phyloP scores from a whole-genome alignment of 2,797 vertebrate genomes.

The Buceros bicornis region DNA sequence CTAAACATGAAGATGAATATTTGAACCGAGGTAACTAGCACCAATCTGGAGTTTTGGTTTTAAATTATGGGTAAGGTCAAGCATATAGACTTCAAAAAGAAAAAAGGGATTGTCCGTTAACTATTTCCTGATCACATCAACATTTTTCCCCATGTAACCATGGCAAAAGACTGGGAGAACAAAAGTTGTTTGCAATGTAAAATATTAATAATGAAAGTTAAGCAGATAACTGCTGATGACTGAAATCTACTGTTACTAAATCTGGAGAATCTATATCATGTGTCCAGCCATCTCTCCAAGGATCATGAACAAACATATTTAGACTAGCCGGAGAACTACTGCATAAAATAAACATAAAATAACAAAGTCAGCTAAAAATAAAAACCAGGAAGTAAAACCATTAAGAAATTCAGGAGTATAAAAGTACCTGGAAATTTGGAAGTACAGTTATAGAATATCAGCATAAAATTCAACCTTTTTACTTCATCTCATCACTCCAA shows the following conservation, averaged over 20 bases:
- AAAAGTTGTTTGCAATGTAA: not conserved
- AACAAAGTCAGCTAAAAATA: conserved; percentile 49
- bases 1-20: not conserved
- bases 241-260: conserved; percentile 24
- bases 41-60: not conserved
- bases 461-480: not conserved
- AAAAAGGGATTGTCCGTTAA: not conserved
- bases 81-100: not conserved
- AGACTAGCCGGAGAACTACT: conserved; percentile 34
- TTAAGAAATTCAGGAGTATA: conserved; percentile 1
- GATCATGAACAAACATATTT: conserved; percentile 43
- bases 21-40: not conserved
- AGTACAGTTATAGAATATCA: not conserved
- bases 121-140: not conserved
- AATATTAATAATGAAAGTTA: conserved; percentile 26
- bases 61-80: not conserved
- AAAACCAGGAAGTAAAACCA: conserved; percentile 39
- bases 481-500: not conserved
- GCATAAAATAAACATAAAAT: conserved; percentile 40
- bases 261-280: conserved; percentile 25
- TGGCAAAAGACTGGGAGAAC: not conserved
- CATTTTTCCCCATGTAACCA: not conserved
- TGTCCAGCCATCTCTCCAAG: conserved; percentile 43
- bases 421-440: conserved; percentile 25
- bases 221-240: not conserved